Evolutionary conservation across 2,888 invertebrate species (phyloP), one percentile per base, ranked within the genome.

Genomic region (Callinectes sapidus): DNA sequence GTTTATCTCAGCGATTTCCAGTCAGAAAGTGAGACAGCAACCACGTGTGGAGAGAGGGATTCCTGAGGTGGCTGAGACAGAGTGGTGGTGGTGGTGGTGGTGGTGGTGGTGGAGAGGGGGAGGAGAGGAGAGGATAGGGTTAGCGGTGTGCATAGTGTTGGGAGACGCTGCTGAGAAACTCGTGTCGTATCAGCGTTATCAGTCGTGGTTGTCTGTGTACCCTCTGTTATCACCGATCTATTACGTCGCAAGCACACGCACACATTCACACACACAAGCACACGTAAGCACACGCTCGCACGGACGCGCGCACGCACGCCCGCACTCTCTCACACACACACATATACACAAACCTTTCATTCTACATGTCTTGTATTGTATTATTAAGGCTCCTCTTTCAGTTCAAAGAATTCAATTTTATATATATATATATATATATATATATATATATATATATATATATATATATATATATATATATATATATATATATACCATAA

Each of bases 131-230:
- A 3, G 18, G 81, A 14, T 5, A 32, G 10, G 81, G 35, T 35
- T 35, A 35, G 81, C 32, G 81, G 1, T n/a, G 71, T n/a, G 61
- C 28, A n/a, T 71, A 28, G 8, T 16, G 81, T 81, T 81, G 35
- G 35, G 81, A 81, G 81, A 32, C 81, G 81, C 81, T 81, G 35
- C 81, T 81, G 35, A 87, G 23, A 48, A 87, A 87, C 23, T 48
- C 48, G 35, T 13, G 87, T 18, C 61, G 10, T 89, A 89, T 61
- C 89, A 18, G 54, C 28, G 88, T 61, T 61, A 61, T 89, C 87
- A 87, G 87, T 48, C 61, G 61, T 89, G 89, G 32, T 32, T 89
- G 89, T 71, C 66, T 89, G 66, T 66, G 23, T 42, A 23, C 90
- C 77, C 28, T 48, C 32, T 77, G 42, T 90, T 77, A 39, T 28